Percentiles rank a stretch among this genome's conserved stretches.
Evolutionary conservation across 1,140 invertebrate genomes (phyloP).

Genomic region (Zaprionus gabonicus): DNA sequence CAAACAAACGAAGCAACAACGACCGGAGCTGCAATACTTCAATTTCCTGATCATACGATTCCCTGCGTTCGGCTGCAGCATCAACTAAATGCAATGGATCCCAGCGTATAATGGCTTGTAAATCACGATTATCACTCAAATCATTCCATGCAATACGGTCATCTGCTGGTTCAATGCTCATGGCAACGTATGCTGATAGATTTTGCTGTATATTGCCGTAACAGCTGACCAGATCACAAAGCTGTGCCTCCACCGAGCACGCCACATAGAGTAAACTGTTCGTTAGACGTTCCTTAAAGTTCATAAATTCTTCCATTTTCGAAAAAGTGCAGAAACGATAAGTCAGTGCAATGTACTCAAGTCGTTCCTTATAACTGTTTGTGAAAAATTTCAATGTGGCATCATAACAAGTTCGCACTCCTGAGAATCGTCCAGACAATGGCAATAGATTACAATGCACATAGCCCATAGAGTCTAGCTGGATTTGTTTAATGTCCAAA

Average conservation of each 20-base stretch:
- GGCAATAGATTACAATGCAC: constrained; percentile 90
- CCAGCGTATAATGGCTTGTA: constrained; percentile 87
- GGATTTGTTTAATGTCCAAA: constrained; percentile 97
- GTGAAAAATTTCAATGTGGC: constrained; percentile 93
- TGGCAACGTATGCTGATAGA: constrained; percentile 69
- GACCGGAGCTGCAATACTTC: constrained; percentile 78
- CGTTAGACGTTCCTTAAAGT: constrained; percentile 92
- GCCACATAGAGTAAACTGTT: constrained; percentile 93
- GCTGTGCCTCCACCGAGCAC: constrained; percentile 91
- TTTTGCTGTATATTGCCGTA: constrained; percentile 78
- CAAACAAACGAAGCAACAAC: constrained; percentile 69
- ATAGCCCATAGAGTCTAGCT: constrained; percentile 96
- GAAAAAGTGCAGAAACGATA: constrained; percentile 97
- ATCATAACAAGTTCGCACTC: constrained; percentile 88
- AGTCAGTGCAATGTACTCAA: constrained; percentile 95
- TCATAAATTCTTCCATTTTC: constrained; percentile 95
- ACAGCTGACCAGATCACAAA: constrained; percentile 89
- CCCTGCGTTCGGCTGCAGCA: constrained; percentile 59
- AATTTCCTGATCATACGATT: constrained; percentile 81
- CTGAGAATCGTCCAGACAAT: constrained; percentile 88
- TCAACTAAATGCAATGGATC: constrained; percentile 85
- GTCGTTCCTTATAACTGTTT: constrained; percentile 94
- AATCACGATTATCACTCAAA: constrained; percentile 87
- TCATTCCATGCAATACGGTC: constrained; percentile 85
- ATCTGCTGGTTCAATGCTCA: constrained; percentile 85